Conservation (phyloP, 30 jellyfish, hydroid and myxozoan species). For the Nemopilema nomurai region DNA sequence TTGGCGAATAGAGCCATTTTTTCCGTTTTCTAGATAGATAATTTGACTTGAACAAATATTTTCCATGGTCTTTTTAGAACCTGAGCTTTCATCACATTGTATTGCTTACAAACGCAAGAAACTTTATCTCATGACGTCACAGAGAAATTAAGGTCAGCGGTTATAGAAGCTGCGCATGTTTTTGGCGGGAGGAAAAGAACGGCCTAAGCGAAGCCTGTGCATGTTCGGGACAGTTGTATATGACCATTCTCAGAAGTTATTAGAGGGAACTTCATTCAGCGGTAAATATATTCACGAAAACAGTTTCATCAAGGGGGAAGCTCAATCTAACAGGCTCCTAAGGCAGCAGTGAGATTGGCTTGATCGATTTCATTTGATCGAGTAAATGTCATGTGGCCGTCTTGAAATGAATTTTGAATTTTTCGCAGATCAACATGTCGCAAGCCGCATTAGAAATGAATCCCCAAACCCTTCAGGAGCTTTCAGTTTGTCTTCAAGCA, state of each 20-base stretch:
- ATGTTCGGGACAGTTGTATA: background rate
- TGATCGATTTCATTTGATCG: background rate
- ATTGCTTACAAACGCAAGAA: no score
- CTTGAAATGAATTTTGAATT: background rate
- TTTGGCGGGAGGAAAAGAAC: constrained; percentile 64
- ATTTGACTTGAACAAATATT: no score
- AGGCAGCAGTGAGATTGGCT: background rate
- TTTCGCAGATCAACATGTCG: constrained; percentile 8
- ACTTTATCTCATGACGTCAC: constrained; percentile 8
- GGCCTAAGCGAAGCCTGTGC: constrained; percentile 25
- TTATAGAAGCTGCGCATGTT: constrained; percentile 45
- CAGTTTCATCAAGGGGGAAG: background rate
- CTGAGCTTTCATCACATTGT: no score
- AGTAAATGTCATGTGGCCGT: background rate
- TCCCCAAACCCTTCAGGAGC: constrained; percentile 54
- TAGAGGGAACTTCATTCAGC: background rate
- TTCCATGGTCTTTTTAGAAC: no score
- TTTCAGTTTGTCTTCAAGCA: constrained; percentile 67
- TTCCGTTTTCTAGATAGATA: no score
- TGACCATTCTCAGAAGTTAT: background rate
- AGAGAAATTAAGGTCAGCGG: constrained; percentile 43
- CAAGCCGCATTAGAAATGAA: constrained; percentile 44
- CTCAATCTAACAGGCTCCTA: background rate
- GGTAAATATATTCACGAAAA: background rate
- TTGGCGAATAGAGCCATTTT: no score